Conservation (phyloP, 37 sponge, comb jelly and placozoan genomes). For the Ianthella basta region DNA sequence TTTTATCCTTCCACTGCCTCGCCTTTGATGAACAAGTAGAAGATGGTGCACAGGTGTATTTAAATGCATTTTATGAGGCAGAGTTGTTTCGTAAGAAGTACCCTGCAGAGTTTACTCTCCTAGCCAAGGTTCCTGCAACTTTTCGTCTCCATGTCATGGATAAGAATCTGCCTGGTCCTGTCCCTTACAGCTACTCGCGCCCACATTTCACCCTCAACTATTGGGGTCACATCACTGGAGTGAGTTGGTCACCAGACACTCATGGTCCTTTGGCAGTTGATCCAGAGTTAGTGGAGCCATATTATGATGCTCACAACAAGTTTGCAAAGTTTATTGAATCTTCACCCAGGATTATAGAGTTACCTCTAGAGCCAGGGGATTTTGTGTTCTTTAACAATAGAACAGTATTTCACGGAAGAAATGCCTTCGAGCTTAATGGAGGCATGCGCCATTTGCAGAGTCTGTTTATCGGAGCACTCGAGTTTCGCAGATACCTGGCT, state of each 20-base stretch:
- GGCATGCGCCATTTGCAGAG: background rate
- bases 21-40: background rate
- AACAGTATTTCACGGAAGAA: background rate
- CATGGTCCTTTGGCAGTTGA: background rate
- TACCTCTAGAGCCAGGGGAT: background rate
- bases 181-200: background rate
- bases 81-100: background rate
- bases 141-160: background rate
- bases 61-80: background rate
- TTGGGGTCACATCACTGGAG: background rate
- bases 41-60: background rate
- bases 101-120: background rate
- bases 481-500: background rate
- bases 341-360: background rate
- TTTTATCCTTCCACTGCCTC: background rate
- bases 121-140: background rate
- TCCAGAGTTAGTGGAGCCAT: background rate
- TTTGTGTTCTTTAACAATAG: conserved; percentile 1
- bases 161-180: background rate
- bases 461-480: background rate
- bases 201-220: background rate
- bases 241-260: background rate
- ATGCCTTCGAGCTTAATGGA: background rate
- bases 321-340: background rate
- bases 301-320: background rate